phyloP scores from a whole-genome alignment of 2,888 invertebrate genomes.

The Acanthosepion lycidas region DNA sequence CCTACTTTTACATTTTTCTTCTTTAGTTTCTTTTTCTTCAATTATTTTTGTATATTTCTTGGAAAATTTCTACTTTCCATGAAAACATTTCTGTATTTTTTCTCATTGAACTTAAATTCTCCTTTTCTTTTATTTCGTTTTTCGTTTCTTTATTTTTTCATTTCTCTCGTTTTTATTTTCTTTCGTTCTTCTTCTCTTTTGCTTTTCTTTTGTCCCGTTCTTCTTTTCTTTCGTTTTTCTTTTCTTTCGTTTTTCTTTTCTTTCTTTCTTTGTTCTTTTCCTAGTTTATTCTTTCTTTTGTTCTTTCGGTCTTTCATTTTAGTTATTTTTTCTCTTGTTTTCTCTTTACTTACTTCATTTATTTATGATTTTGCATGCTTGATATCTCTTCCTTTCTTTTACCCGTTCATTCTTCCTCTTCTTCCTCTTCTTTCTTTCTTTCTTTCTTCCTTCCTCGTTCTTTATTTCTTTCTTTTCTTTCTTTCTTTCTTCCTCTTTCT shows the following conservation, averaged over 20 bases:
- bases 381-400: not conserved
- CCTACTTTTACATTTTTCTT: no score
- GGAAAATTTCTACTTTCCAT: no score
- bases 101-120: no score
- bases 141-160: not conserved
- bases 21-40: no score
- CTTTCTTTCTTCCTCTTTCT: no score
- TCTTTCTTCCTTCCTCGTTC: no score
- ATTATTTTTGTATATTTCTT: no score
- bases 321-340: not conserved
- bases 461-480: not conserved
- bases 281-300: no score
- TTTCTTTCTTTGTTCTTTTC: not conserved
- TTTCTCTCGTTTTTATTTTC: not conserved
- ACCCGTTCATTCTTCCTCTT: no score
- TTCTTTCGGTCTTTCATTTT: not conserved
- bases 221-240: not conserved
- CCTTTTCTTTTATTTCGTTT: not conserved
- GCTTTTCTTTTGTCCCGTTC: not conserved
- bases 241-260: not conserved
- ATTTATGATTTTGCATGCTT: not conserved
- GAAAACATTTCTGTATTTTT: no score
- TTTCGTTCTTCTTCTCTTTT: not conserved
- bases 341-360: not conserved
- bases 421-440: not conserved